Conservation (phyloP, 92 coral and sea anemone species). For the Epizoanthus stellaris region DNA sequence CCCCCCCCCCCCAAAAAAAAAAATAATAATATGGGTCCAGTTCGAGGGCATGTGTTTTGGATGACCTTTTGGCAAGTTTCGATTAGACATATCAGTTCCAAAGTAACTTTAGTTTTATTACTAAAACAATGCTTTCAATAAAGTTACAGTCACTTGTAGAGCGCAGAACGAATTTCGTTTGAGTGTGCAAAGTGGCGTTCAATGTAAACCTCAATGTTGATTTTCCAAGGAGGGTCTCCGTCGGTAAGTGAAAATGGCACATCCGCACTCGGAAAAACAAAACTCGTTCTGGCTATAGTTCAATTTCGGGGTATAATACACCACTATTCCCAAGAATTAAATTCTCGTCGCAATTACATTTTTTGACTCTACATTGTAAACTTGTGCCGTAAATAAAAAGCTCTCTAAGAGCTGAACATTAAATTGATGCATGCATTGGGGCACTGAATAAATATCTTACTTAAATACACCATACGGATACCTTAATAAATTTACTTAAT, state of each 20-base stretch:
- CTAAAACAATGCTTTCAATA: too few species aligned
- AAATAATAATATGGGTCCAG: too few species aligned
- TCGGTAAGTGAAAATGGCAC: not conserved
- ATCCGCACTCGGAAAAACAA: not conserved
- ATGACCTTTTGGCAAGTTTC: too few species aligned
- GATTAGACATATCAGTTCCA: too few species aligned
- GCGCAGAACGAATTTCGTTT: too few species aligned
- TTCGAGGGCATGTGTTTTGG: too few species aligned
- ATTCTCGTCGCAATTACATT: conserved; percentile 3
- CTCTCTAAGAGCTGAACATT: conserved; percentile 23
- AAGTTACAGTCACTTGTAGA: too few species aligned
- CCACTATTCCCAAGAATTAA: not conserved
- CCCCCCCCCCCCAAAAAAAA: too few species aligned
- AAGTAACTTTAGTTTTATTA: too few species aligned
- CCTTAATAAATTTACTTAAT: not conserved
- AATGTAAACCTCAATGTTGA: not conserved
- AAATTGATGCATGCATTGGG: not conserved
- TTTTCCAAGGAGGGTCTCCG: not conserved
- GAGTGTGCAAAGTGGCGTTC: too few species aligned
- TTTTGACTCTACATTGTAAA: not conserved
- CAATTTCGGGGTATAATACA: not conserved
- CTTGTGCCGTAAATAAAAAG: conserved; percentile 23
- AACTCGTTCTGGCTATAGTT: not conserved
- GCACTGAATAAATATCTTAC: conserved; percentile 11
- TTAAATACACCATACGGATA: not conserved